Conservation (phyloP, 2,113 vertebrate genomes). For the Epinephelus cyanopodus region DNA sequence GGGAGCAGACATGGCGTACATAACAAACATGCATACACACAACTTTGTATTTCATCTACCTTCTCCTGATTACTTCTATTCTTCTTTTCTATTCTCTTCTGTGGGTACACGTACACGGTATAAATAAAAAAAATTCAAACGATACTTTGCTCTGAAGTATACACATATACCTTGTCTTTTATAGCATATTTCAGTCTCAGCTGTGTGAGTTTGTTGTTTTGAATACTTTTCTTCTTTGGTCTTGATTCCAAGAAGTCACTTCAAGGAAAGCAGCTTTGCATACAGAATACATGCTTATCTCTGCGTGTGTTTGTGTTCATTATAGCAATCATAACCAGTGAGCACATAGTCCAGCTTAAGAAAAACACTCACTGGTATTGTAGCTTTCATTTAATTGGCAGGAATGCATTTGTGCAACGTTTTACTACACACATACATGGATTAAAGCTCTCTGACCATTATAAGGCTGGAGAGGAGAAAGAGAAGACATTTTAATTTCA, state of each 20-base stretch:
- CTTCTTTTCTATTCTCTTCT: neutral
- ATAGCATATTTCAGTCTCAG: neutral
- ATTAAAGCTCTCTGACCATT: neutral
- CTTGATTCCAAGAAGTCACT: conserved; percentile 1
- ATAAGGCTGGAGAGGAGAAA: neutral
- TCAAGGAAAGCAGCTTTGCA: conserved; percentile 39
- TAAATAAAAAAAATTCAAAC: neutral
- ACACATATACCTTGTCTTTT: neutral
- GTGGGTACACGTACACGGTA: neutral
- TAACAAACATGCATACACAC: neutral
- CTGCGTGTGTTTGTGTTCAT: neutral
- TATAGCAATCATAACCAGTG: neutral
- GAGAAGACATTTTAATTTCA: neutral
- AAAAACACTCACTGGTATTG: neutral
- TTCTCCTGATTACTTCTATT: neutral
- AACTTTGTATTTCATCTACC: neutral
- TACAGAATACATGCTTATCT: neutral
- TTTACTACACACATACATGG: neutral
- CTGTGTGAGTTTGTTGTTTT: neutral
- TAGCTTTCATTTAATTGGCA: neutral
- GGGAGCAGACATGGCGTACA: neutral
- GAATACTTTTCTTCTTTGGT: neutral
- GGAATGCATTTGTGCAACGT: neutral
- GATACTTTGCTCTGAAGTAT: neutral
- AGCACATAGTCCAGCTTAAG: neutral